phyloP scores from a whole-genome alignment of 1,140 invertebrate species.

The Drosophila littoralis region DNA sequence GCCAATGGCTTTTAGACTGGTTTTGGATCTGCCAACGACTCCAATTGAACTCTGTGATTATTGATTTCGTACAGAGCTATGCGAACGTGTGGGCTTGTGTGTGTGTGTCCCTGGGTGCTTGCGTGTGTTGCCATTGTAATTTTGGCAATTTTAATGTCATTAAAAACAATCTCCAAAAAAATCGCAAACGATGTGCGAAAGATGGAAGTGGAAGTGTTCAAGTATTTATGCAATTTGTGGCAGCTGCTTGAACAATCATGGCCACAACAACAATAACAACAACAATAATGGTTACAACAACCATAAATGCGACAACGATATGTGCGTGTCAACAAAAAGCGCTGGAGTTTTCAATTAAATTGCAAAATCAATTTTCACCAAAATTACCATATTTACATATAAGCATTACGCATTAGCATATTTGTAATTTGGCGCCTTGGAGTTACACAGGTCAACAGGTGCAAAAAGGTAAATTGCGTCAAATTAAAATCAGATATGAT shows the following conservation, averaged over 20 bases:
- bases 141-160: conserved; percentile 80
- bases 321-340: conserved; percentile 45
- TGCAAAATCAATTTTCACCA: conserved; percentile 77
- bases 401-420: conserved; percentile 60
- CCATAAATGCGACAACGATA: conserved; percentile 11
- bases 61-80: conserved; percentile 58
- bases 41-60: conserved; percentile 65
- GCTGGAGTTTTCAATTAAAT: conserved; percentile 78
- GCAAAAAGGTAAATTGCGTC: conserved; percentile 73
- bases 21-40: conserved; percentile 24
- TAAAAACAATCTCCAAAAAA: conserved; percentile 75
- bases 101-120: conserved; percentile 40
- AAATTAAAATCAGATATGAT: conserved; percentile 82
- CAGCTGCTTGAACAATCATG: conserved; percentile 72
- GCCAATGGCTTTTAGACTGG: conserved; percentile 41
- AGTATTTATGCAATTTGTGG: conserved; percentile 79
- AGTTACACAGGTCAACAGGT: conserved; percentile 68
- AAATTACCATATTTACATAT: conserved; percentile 79
- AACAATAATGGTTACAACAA: conserved; percentile 18
- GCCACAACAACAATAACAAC: conserved; percentile 49
- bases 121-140: conserved; percentile 60
- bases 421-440: conserved; percentile 41
- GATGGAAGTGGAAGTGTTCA: conserved; percentile 51
- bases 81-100: conserved; percentile 11
- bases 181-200: conserved; percentile 76